A percentile compares a stretch with the other conserved stretches of the same genome.
Evolutionary conservation across 2,113 vertebrate genomes (phyloP).

Genomic region (Tachuris rubrigastra): DNA sequence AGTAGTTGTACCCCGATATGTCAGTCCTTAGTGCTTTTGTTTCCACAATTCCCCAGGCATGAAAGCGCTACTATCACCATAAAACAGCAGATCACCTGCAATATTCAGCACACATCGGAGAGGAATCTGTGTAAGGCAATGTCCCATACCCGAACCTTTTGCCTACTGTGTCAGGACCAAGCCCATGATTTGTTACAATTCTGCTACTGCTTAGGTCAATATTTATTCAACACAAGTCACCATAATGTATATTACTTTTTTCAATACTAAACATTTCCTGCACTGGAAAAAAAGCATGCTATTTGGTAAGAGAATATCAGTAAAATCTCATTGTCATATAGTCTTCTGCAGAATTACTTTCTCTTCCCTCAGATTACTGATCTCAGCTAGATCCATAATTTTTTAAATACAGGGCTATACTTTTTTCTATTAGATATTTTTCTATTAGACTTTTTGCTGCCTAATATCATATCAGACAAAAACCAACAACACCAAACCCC

Average conservation of each 20-base stretch:
- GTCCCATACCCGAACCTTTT: not conserved
- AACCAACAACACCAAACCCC: rapidly evolving
- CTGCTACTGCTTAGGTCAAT: not conserved
- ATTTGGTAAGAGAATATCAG: not conserved
- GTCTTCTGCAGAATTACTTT: not conserved
- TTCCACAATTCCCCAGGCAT: not conserved
- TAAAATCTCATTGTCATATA: not conserved
- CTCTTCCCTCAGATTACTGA: not conserved
- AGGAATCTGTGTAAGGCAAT: not conserved
- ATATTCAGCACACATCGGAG: not conserved
- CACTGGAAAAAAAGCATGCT: not conserved
- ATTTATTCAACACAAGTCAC: not conserved
- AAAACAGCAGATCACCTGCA: not conserved
- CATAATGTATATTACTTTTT: not conserved
- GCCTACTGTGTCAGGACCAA: not conserved
- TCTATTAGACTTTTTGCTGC: not conserved
- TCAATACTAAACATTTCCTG: not conserved
- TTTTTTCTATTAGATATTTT: not conserved
- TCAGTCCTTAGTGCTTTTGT: not conserved
- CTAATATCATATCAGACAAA: not conserved
- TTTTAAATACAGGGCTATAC: not conserved
- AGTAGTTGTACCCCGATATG: rapidly evolving
- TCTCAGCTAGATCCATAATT: not conserved
- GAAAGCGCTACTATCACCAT: not conserved
- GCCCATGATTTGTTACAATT: not conserved